Evolutionary conservation across 2,797 vertebrate genomes (phyloP), one percentile per base, ranked within the genome.

Genomic region (Numenius phaeopus): DNA sequence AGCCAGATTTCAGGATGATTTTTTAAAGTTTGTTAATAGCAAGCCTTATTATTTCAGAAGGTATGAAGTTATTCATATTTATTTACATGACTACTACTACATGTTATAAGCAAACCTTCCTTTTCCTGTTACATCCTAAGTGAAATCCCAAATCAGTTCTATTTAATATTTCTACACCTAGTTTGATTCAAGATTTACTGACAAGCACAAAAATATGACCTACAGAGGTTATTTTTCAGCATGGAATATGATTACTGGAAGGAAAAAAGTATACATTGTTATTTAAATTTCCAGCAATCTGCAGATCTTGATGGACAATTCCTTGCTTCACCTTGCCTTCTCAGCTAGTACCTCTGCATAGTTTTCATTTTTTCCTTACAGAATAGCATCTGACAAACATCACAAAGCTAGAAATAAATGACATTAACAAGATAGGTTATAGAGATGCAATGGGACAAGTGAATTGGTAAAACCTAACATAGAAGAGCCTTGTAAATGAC

Each of bases 381-480:
- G 91, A 96, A 95, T 44, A 81, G 32, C 19, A 55, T 75, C 70
- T 85, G 85, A 95, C 75, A 97, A 92, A 86, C 14, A 87, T 61
- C 64, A 91, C 4, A 5, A 42, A 92, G 55, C 17, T 49, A 78
- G 42, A 87, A 88, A 91, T 44, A 96, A 96, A 95, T 91, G 23
- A 77, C 61, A 94, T 90, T 93, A 97, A 89, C 55, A 89, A 93
- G 78, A 44, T n/a, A 95, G 71, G 78, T 55, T 96, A 76, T 87
- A 91, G 39, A 96, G 76, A 34, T 86, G 64, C 93, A 96, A 94
- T 81, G 21, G 40, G 47, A 83, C 32, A 90, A 29, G 40, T 90
- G 81, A 87, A 94, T 95, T 93, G 91, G 50, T 85, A 94, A 95
- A 97, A 96, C 13, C 82, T 92, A 82, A 96, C 70, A 86, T 2